Base-by-base conservation (phyloP, 2,113 vertebrate species). In the Gallinago media region DNA sequence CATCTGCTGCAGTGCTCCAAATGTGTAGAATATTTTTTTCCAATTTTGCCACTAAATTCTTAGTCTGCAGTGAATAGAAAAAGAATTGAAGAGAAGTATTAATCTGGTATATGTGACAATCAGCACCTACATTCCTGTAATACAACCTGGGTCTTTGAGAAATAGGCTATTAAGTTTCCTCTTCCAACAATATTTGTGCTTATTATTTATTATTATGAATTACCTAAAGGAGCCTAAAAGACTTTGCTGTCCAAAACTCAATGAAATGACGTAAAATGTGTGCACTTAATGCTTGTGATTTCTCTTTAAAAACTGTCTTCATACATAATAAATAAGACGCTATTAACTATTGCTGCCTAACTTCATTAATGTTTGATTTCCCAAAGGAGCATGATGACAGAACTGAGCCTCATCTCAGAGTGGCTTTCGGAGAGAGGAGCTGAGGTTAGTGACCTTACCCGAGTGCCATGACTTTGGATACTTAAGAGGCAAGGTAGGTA, bases 251-350 rank as follows among this genome's bases (percentile, higher is more conserved):
- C 56, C 49, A 90, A 86, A 91, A 40, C 55, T 77, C 63, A 88
- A 31, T 52, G 67, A 96, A 93, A 95, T 88, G 73, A 89, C 55
- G 49, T 65, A 95, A 92, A 87, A 84, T 71, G 18, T 80, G 63
- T 80, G 47, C 52, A 74, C 32, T 56, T 66, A 75, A 75, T 59
- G 16, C n/a, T 52, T 70, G 8, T 6, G 6, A 75, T 76, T 78
- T 86, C 66, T 90, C 75, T 79, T 94, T 2, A 93, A 96, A 96
- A 88, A 62, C 50, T 16, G 34, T 67, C 71, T 86, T 94, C 78
- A 70, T 83, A 34, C 79, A 92, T 95, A 95, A 95, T 82, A 95
- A 92, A 95, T 85, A 75, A 93, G 54, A 50, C 8, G 44, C 47
- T 81, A 86, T 90, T 89, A 94, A 55, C 63, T 52, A 31, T 46